A percentile compares a stretch with the other conserved stretches of the same genome.
Conservation (phyloP, 2,113 vertebrate genomes). For the Thunnus thynnus region DNA sequence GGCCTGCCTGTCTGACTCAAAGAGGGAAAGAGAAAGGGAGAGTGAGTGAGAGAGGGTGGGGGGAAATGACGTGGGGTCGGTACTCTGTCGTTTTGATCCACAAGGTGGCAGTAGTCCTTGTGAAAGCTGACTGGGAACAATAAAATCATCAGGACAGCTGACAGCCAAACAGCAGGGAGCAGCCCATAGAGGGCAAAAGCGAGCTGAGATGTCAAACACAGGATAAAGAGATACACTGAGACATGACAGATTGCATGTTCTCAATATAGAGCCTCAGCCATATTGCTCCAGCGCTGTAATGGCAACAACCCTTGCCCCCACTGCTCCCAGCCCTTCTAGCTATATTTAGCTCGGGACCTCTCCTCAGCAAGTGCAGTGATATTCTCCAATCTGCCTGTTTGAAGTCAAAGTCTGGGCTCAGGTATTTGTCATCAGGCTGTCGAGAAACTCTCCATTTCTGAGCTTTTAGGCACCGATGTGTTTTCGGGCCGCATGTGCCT, state of each 20-base stretch:
- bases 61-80: conserved; percentile 48
- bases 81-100: conserved; percentile 52
- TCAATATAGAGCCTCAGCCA: conserved; percentile 79
- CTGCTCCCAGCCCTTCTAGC: conserved; percentile 39
- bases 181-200: conserved; percentile 76
- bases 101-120: conserved; percentile 77
- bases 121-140: conserved; percentile 68
- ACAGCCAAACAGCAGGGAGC: conserved; percentile 66
- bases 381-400: conserved; percentile 49
- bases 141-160: conserved; percentile 74
- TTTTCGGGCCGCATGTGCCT: conserved; percentile 19
- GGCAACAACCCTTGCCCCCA: conserved; percentile 62
- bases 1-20: conserved; percentile 58
- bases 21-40: conserved; percentile 60
- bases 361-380: conserved; percentile 46
- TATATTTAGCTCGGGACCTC: conserved; percentile 75
- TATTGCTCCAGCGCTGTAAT: conserved; percentile 64
- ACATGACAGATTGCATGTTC: conserved; percentile 82
- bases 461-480: conserved; percentile 35
- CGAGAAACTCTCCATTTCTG: conserved; percentile 8
- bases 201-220: conserved; percentile 76
- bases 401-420: conserved; percentile 40
- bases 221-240: conserved; percentile 77
- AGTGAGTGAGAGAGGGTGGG: conserved; percentile 29
- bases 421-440: conserved; percentile 5